Evolutionary conservation across 2,113 vertebrate genomes (phyloP), one percentile per base, ranked within the genome.

Genomic region (Spea multiplicata): DNA sequence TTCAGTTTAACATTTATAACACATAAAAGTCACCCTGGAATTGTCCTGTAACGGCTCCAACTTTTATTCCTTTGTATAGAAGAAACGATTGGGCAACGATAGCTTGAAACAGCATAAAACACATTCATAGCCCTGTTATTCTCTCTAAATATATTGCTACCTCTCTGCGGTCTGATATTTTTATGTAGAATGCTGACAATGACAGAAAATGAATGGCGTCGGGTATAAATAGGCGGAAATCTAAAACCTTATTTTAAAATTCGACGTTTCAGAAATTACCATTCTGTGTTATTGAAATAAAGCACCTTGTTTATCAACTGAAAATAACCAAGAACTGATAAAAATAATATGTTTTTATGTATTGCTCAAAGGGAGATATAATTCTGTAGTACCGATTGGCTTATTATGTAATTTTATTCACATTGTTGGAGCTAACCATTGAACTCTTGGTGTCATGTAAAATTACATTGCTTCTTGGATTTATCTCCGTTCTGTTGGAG

Each of bases 361-460:
- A 59, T 13, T 59, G 67, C 57, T 67, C 44, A 66, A 44, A 70
- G 75, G 17, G 55, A 62, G 59, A 16, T 62, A 10, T 7, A 64
- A 67, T 44, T 68, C 45, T 68, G 74, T 12, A 44, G 14, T 67
- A 48, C 47, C 30, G 48, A 64, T 71, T 59, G 68, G 57, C 72
- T 72, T 72, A 70, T 78, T 49, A 68, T 65, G 57, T 70, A 13
- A 64, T 72, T 73, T 67, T 61, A 73, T 64, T 73, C 6, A 53
- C 45, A 69, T 84, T 78, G 83, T 86, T 81, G 82, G 78, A 76
- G 44, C 14, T 78, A 84, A 82, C 14, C 79, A 71, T 14, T 62
- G 8, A 83, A 62, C 44, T 44, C 68, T 84, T 59, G 75, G 75
- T 44, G n/a, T 74, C 52, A 73, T 16, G 17, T 68, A 71, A 85